These are phyloP conservation scores for Zelleria hepariella DNA, from an alignment of 2,888 invertebrate genomes.

Conservation along the genomic window DNA sequence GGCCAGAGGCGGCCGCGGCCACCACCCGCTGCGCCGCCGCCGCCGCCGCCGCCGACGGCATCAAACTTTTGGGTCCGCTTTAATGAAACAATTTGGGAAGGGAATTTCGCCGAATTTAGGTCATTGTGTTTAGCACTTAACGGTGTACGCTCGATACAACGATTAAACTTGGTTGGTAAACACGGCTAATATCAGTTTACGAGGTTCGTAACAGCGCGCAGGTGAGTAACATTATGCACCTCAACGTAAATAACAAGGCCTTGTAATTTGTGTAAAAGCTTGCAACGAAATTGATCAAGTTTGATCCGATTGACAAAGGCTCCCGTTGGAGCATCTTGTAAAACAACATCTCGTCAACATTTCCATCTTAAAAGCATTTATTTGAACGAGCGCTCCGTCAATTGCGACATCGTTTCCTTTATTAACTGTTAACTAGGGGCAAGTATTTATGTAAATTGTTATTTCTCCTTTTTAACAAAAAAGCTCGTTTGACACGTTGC, in stretches of 20 bases:
- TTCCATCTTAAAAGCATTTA: slow-evolving; percentile 63
- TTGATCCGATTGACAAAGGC: slow-evolving; percentile 13
- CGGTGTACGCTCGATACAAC: slow-evolving; percentile 1
- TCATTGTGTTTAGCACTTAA: slow-evolving; percentile 40
- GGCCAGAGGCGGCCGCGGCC: slow-evolving; percentile 21
- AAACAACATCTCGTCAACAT: slow-evolving; percentile 60
- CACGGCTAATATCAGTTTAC: neutral
- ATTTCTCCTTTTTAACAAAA: slow-evolving; percentile 65
- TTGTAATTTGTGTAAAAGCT: neutral
- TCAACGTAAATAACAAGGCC: neutral
- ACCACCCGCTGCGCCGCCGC: slow-evolving; percentile 19
- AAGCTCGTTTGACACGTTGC: slow-evolving; percentile 66
- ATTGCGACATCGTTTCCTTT: slow-evolving; percentile 67
- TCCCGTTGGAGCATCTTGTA: slow-evolving; percentile 31
- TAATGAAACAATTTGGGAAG: slow-evolving; percentile 57
- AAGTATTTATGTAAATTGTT: slow-evolving; percentile 72
- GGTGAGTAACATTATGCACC: neutral
- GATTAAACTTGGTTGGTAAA: slow-evolving; percentile 1
- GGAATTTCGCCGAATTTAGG: slow-evolving; percentile 49
- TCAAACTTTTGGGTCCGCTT: slow-evolving; percentile 59
- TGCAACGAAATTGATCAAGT: slow-evolving; percentile 17
- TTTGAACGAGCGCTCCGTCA: slow-evolving; percentile 50
- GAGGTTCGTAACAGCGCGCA: neutral
- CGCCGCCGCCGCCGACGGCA: slow-evolving; percentile 30
- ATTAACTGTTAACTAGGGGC: slow-evolving; percentile 71